Percentiles rank a stretch among this genome's conserved stretches.
Conservation (phyloP, 2,888 invertebrate species). For the Habrosyne pyritoides region DNA sequence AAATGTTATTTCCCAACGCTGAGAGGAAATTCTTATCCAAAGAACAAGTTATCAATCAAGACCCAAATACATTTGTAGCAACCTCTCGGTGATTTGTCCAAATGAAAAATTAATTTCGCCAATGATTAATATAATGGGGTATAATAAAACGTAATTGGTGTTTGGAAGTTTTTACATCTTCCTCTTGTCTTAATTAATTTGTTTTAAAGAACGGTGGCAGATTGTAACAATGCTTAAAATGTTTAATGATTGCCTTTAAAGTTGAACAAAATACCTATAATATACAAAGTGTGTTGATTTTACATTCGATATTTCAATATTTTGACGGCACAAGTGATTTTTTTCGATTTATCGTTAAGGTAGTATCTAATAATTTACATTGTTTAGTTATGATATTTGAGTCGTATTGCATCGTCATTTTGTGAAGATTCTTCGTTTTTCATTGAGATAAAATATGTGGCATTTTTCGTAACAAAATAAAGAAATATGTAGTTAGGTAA, state of each 20-base stretch:
- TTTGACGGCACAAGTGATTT: too few relatives aligned
- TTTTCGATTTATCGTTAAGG: too few relatives aligned
- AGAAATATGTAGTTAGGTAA: too few relatives aligned
- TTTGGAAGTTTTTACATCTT: conserved; percentile 83
- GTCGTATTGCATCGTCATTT: too few relatives aligned
- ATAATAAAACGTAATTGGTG: conserved; percentile 81
- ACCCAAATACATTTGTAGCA: conserved; percentile 70
- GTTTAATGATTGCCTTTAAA: conserved; percentile 3
- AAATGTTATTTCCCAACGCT: conserved; percentile 14
- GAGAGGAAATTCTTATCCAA: conserved; percentile 53
- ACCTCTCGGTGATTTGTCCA: conserved; percentile 78
- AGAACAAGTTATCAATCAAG: conserved; percentile 69
- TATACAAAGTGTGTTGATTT: not conserved
- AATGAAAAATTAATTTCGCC: conserved; percentile 83
- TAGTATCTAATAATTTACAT: too few relatives aligned
- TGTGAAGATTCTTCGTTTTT: too few relatives aligned
- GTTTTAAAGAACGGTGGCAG: conserved; percentile 54
- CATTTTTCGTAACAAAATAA: too few relatives aligned
- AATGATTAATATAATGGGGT: conserved; percentile 81
- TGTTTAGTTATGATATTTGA: too few relatives aligned
- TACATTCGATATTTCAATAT: not conserved
- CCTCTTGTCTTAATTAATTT: conserved; percentile 81
- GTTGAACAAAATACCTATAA: conserved; percentile 5
- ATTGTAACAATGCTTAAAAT: conserved; percentile 32
- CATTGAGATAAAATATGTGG: too few relatives aligned